These are phyloP conservation scores for Drosophila tristis DNA, from an alignment of 1,140 invertebrate species.

Conservation along the genomic window DNA sequence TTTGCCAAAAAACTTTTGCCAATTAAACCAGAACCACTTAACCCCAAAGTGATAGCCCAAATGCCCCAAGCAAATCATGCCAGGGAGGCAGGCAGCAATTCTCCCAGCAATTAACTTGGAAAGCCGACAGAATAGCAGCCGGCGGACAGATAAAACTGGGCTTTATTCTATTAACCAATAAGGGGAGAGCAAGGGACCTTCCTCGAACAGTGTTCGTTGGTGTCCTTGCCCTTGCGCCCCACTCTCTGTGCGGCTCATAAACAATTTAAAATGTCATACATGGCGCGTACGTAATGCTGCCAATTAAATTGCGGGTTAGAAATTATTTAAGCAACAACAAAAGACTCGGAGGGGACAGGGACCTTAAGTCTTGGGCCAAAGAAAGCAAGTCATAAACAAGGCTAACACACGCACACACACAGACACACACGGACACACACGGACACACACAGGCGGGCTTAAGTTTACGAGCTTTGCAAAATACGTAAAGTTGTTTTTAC, in stretches of 20 bases:
- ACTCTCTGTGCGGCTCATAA: slow-evolving; percentile 64
- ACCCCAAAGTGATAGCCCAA: slow-evolving; percentile 48
- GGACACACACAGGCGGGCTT: slow-evolving; percentile 18
- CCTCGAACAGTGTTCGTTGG: slow-evolving; percentile 10
- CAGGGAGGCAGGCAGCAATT: slow-evolving; percentile 48
- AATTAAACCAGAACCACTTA: slow-evolving; percentile 60
- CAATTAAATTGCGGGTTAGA: slow-evolving; percentile 67
- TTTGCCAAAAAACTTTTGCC: slow-evolving; percentile 48
- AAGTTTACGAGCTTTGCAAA: slow-evolving; percentile 67
- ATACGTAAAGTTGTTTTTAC: slow-evolving; percentile 77
- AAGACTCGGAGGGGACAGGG: slow-evolving; percentile 1
- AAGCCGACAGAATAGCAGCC: slow-evolving; percentile 8
- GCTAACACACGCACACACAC: slow-evolving; percentile 39
- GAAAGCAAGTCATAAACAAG: slow-evolving; percentile 74
- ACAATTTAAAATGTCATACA: slow-evolving; percentile 82
- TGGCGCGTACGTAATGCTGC: slow-evolving; percentile 69
- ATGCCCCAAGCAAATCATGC: slow-evolving; percentile 72
- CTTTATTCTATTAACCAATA: slow-evolving; percentile 63
- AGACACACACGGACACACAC: slow-evolving; percentile 5
- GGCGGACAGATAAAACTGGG: slow-evolving; percentile 1
- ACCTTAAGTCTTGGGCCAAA: slow-evolving; percentile 41
- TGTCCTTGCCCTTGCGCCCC: slow-evolving; percentile 35
- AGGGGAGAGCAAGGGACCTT: background rate
- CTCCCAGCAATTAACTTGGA: slow-evolving; percentile 73
- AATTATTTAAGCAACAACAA: slow-evolving; percentile 56